A percentile compares a stretch with the other conserved stretches of the same genome.
phyloP scores from a whole-genome alignment of 2,797 vertebrate species.

The Argentina silus region DNA sequence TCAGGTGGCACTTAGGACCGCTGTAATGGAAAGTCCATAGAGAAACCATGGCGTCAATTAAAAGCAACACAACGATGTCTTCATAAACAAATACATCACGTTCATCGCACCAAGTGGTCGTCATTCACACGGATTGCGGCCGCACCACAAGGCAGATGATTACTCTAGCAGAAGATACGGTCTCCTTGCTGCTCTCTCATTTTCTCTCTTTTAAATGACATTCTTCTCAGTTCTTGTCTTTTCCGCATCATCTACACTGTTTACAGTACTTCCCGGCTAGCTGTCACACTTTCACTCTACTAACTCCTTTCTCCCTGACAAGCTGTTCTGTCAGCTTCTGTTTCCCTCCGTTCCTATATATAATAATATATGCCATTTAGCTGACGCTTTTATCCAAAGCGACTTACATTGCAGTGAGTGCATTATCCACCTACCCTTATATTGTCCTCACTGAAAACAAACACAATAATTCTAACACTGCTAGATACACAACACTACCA shows the following conservation, averaged over 20 bases:
- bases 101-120: neutral
- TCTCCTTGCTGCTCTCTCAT: conserved; percentile 23
- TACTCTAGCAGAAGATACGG: neutral
- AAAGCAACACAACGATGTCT: neutral
- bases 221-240: neutral
- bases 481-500: neutral
- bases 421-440: too few relatives aligned
- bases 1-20: neutral
- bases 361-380: too few relatives aligned
- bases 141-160: neutral
- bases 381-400: too few relatives aligned
- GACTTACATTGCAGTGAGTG: too few relatives aligned
- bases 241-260: neutral
- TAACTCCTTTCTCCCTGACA: neutral
- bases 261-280: neutral
- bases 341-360: neutral
- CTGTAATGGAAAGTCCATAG: neutral
- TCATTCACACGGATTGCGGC: neutral
- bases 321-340: neutral
- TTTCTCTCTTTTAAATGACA: neutral
- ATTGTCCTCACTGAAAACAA: too few relatives aligned
- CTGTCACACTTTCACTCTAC: neutral
- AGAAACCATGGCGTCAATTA: neutral
- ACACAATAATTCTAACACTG: neutral
- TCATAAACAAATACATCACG: neutral